Percentiles rank a stretch among this genome's conserved stretches.
Conservation (phyloP, 2,113 vertebrate genomes). For the Pseudolaguvia tuberculata region DNA sequence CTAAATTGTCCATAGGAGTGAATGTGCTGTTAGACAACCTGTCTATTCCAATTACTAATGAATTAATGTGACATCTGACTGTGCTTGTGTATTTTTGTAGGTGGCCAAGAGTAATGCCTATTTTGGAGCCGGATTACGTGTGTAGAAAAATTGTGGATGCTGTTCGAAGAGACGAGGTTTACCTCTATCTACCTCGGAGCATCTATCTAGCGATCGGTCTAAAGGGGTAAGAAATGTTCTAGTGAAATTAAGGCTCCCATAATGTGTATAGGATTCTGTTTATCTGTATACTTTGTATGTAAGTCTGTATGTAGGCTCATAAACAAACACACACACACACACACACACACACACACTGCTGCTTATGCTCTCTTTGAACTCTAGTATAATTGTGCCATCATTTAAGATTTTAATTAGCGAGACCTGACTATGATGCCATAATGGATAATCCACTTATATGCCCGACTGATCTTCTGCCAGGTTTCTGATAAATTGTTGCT, state of each 20-base stretch:
- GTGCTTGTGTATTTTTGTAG: slow-evolving; percentile 50
- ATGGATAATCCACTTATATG: slow-evolving; percentile 30
- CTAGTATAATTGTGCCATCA: slow-evolving; percentile 18
- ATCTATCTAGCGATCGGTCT: slow-evolving; percentile 25
- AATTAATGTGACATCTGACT: not conserved
- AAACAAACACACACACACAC: no score
- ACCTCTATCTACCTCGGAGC: slow-evolving; percentile 41
- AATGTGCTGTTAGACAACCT: no score
- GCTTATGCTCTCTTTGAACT: slow-evolving; percentile 26
- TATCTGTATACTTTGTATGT: not conserved
- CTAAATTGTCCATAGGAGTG: no score
- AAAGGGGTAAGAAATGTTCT: slow-evolving; percentile 38
- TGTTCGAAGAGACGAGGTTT: slow-evolving; percentile 44
- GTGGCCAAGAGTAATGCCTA: slow-evolving; percentile 73
- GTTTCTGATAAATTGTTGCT: slow-evolving; percentile 14
- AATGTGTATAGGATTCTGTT: not conserved
- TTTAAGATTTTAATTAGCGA: slow-evolving; percentile 40
- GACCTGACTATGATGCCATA: slow-evolving; percentile 22
- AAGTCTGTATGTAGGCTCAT: not conserved
- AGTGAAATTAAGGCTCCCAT: no score
- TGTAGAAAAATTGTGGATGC: slow-evolving; percentile 72
- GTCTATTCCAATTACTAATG: not conserved
- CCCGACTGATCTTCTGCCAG: slow-evolving; percentile 29
- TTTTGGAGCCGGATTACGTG: slow-evolving; percentile 73
- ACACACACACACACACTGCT: not conserved